Evolutionary conservation across 2,113 vertebrate genomes (phyloP).

Genomic region (Rynchops niger): DNA sequence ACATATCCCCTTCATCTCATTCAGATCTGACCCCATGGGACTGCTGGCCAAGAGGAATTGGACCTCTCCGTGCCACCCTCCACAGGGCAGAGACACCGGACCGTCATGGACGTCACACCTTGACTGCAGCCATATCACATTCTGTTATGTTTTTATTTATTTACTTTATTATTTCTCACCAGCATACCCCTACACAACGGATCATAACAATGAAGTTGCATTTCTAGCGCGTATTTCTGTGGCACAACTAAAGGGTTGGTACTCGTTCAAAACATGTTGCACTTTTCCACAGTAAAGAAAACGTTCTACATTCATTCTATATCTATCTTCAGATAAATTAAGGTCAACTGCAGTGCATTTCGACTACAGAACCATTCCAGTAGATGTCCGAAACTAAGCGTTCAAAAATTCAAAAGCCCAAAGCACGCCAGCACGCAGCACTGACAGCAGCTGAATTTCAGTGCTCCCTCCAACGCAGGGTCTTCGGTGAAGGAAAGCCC

Average conservation of each 20-base stretch:
- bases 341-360: not conserved
- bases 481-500: not conserved
- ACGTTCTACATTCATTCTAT: not conserved
- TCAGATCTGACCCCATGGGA: not conserved
- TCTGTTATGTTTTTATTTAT: not conserved
- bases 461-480: not conserved
- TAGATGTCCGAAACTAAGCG: not conserved
- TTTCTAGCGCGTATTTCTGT: not conserved
- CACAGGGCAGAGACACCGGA: not conserved
- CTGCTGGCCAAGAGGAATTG: not conserved
- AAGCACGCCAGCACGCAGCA: too few species aligned
- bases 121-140: accelerated
- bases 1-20: accelerated
- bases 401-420: not conserved
- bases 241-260: not conserved
- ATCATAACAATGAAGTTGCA: not conserved
- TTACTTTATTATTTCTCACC: not conserved
- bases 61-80: not conserved
- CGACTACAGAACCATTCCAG: not conserved
- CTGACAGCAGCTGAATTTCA: not conserved
- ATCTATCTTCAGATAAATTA: not conserved
- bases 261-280: not conserved
- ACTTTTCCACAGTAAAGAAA: not conserved
- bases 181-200: not conserved
- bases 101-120: too few species aligned